Percentiles rank a stretch among this genome's conserved stretches.
Evolutionary conservation across 2,113 vertebrate genomes (phyloP).

Genomic region (Chamaetylas fuelleborni): DNA sequence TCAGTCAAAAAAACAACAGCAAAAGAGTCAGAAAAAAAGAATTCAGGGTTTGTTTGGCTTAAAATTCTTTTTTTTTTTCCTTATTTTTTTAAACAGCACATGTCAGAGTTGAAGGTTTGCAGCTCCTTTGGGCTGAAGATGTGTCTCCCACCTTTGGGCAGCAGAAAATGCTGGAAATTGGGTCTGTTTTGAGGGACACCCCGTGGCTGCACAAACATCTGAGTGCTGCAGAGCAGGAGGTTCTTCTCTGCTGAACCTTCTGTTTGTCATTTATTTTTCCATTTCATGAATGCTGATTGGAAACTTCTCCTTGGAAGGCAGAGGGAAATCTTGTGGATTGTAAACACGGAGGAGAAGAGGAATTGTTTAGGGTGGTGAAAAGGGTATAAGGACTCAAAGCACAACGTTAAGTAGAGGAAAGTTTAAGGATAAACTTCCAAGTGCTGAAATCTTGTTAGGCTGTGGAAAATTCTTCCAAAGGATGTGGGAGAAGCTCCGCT

Average conservation of each 20-base stretch:
- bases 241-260: slow-evolving; percentile 45
- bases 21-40: not conserved
- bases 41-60: not conserved
- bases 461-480: slow-evolving; percentile 45
- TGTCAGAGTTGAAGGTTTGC: slow-evolving; percentile 21
- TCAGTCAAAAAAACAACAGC: slow-evolving; percentile 39
- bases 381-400: slow-evolving; percentile 19
- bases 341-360: slow-evolving; percentile 57
- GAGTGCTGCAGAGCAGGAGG: slow-evolving; percentile 19
- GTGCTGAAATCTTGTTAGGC: slow-evolving; percentile 34
- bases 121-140: slow-evolving; percentile 21
- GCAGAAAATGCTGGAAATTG: not conserved
- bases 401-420: slow-evolving; percentile 12
- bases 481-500: slow-evolving; percentile 35
- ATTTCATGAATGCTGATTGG: slow-evolving; percentile 68
- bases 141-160: slow-evolving; percentile 1
- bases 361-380: slow-evolving; percentile 66
- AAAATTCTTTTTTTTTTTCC: not conserved
- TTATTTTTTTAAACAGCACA: not conserved
- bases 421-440: slow-evolving; percentile 53
- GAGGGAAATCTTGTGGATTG: slow-evolving; percentile 63
- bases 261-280: slow-evolving; percentile 75
- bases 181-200: not conserved
- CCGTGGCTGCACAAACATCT: slow-evolving; percentile 31
- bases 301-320: slow-evolving; percentile 69